Evolutionary conservation across 2,113 vertebrate genomes (phyloP).

Genomic region (Pontoporia blainvillei): DNA sequence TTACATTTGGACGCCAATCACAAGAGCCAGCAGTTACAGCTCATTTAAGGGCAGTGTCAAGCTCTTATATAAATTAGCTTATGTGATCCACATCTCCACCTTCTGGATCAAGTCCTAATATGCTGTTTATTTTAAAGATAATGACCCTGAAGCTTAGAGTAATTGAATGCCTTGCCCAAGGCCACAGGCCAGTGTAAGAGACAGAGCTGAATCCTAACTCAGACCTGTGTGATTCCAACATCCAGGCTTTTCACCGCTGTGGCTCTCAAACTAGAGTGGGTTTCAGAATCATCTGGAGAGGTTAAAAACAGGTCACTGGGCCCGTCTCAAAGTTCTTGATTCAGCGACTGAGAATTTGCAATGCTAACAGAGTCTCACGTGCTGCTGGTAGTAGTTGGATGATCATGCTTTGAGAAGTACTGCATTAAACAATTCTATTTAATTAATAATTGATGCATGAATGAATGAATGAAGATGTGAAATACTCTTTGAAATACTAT

Average conservation of each 20-base stretch:
- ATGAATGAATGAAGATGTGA: background rate
- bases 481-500: background rate
- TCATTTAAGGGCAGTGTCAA: background rate
- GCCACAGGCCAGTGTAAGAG: background rate
- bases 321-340: background rate
- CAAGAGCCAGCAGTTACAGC: background rate
- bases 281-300: background rate
- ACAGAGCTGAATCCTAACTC: background rate
- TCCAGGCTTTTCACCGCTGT: background rate
- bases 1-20: background rate
- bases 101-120: background rate
- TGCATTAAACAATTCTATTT: background rate
- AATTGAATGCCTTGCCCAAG: background rate
- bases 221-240: background rate
- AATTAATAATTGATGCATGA: background rate
- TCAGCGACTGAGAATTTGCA: background rate
- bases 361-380: background rate
- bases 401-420: background rate
- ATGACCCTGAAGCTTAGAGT: background rate
- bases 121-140: constrained; percentile 10
- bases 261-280: background rate
- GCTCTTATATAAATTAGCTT: background rate
- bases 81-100: background rate
- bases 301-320: background rate
- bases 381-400: background rate